Evolutionary conservation across 2,113 vertebrate species (phyloP), one percentile per base, ranked within the genome.

Genomic region (Hiodon alosoides): DNA sequence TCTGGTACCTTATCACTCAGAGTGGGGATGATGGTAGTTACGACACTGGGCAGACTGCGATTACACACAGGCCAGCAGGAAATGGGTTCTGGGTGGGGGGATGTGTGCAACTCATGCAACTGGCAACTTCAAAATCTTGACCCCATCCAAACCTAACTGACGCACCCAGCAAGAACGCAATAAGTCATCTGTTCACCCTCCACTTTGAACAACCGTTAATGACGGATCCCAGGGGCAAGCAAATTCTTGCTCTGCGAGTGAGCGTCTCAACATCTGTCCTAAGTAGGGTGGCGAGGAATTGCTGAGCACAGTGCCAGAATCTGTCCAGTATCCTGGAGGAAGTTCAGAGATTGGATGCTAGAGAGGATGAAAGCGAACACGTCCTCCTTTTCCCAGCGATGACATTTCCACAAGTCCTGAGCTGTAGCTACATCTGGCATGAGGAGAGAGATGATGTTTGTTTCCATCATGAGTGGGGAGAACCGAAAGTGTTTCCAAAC

Each of bases 21-120:
- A 87, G 79, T 8, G 86, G 70, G 76, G 88, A 88, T 89, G 90
- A 85, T 85, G 77, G 81, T 90, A 85, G 91, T 92, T 90, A 79
- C 83, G 75, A 73, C 81, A 88, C 84, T 86, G 47, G 88, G 84
- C 87, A 82, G 84, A 90, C 91, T 81, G 89, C 92, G 90, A 89
- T 90, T 91, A 86, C 89, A 74, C 79, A 83, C 89, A 83, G 84
- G 87, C 87, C 66, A 80, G 69, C 76, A 94, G 92, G 93, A 94
- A 93, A 93, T 93, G 80, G 93, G 69, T 88, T 91, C 89, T 93
- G 81, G 2, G 76, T 68, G 79, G 75, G 14, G 79, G 81, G 76
- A 48, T 6, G 52, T 65, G 77, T 69, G 66, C 60, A 78, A 83
- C 66, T 50, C 75, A 76, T 85, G 82, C 81, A 82, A 75, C 53